phyloP scores from a whole-genome alignment of 2,888 invertebrate genomes.

The Pristionchus maxplancki region DNA sequence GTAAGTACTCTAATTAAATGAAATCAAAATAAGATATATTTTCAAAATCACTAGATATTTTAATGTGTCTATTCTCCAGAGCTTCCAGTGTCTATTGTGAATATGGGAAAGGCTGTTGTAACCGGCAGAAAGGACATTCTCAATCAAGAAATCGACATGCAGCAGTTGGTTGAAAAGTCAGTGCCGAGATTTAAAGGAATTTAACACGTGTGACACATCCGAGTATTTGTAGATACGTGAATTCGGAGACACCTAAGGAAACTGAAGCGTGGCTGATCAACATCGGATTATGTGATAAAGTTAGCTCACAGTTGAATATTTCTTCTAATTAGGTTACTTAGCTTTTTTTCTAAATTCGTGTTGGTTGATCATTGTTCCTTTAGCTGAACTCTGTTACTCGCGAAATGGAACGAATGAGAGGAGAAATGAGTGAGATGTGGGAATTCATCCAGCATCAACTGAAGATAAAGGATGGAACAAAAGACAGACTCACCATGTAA shows the following conservation, averaged over 20 bases:
- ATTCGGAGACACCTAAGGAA: not conserved
- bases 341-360: not conserved
- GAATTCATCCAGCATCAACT: not conserved
- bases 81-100: not conserved
- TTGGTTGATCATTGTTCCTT: not conserved
- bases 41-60: not conserved
- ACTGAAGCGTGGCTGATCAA: conserved; percentile 14
- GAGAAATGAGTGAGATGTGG: conserved; percentile 28
- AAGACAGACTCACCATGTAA: conserved; percentile 5
- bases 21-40: not conserved
- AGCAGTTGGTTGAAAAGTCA: conserved; percentile 19
- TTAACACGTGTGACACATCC: not conserved
- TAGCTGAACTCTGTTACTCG: conserved; percentile 3
- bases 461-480: not conserved
- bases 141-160: conserved; percentile 3
- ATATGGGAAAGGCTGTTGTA: conserved; percentile 23
- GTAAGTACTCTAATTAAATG: not conserved
- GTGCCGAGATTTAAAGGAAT: not conserved
- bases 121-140: not conserved
- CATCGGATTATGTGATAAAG: conserved; percentile 10
- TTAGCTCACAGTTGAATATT: not conserved
- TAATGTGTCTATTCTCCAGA: not conserved
- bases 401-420: conserved; percentile 21
- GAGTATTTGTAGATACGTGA: not conserved
- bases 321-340: not conserved